A percentile compares a stretch with the other conserved stretches of the same genome.
Conservation (phyloP, 1,140 invertebrate genomes). For the Battus philenor region DNA sequence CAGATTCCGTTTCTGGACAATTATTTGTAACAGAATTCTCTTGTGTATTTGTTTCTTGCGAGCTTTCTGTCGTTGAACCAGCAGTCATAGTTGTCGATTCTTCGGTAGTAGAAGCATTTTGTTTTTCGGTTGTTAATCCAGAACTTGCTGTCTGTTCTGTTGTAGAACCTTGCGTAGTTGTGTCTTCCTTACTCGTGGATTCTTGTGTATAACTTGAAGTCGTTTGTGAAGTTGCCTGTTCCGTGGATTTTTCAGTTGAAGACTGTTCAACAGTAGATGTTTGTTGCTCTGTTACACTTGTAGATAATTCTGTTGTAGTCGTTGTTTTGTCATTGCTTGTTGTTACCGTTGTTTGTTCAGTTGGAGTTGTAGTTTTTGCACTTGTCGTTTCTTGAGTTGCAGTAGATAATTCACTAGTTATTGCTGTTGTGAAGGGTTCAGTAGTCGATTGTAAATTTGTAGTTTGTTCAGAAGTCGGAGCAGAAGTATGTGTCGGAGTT, state of each 20-base stretch:
- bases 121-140: constrained; percentile 26
- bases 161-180: constrained; percentile 30
- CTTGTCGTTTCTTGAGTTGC: constrained; percentile 25
- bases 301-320: constrained; percentile 15
- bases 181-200: constrained; percentile 20
- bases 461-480: constrained; percentile 20
- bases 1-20: constrained; percentile 76
- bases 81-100: constrained; percentile 23
- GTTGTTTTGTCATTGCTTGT: constrained; percentile 16
- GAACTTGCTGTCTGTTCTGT: constrained; percentile 28
- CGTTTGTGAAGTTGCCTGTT: constrained; percentile 26
- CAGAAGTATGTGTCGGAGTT: constrained; percentile 32
- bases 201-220: constrained; percentile 33
- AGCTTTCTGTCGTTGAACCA: constrained; percentile 41
- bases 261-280: constrained; percentile 21
- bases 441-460: constrained; percentile 21
- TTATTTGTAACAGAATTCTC: constrained; percentile 34
- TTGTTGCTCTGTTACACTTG: constrained; percentile 21
- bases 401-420: constrained; percentile 24
- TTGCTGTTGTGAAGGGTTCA: constrained; percentile 25
- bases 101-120: constrained; percentile 29
- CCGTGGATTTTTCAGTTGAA: constrained; percentile 26
- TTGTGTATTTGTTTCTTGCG: constrained; percentile 38
- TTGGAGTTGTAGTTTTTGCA: constrained; percentile 18
- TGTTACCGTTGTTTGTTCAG: constrained; percentile 28